These are phyloP conservation scores for Anas platyrhynchos DNA, from an alignment of 2,113 vertebrate genomes.

Conservation along the genomic window DNA sequence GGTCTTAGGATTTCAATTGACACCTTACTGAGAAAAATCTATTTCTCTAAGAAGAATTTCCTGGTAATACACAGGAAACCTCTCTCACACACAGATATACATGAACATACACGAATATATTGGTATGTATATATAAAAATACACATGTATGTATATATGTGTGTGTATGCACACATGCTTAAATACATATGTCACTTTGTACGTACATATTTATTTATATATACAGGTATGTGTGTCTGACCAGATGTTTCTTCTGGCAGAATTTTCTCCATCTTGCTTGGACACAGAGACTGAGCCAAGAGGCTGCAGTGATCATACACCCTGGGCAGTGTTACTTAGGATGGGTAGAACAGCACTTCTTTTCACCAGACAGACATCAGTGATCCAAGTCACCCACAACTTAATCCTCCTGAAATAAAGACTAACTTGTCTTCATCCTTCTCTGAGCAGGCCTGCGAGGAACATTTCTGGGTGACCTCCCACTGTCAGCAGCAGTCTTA, in stretches of 20 bases:
- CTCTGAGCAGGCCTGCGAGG: neutral
- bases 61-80: neutral
- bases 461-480: constrained; percentile 7
- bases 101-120: neutral
- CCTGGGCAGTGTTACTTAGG: neutral
- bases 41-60: neutral
- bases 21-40: neutral
- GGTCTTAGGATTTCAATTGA: neutral
- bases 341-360: neutral
- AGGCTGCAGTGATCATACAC: rapidly evolving
- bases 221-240: neutral
- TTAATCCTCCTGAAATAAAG: constrained; percentile 36
- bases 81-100: rapidly evolving
- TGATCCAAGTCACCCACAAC: neutral
- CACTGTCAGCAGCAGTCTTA: neutral
- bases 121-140: neutral
- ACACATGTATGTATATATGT: neutral
- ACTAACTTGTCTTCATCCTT: constrained; percentile 7
- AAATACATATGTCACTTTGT: neutral
- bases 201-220: neutral
- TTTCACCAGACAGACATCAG: neutral
- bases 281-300: neutral
- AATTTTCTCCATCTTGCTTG: neutral
- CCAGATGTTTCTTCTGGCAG: neutral
- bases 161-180: neutral